Evolutionary conservation across 2,113 vertebrate species (phyloP), one percentile per base, ranked within the genome.

Genomic region (Actenoides lindsayi): DNA sequence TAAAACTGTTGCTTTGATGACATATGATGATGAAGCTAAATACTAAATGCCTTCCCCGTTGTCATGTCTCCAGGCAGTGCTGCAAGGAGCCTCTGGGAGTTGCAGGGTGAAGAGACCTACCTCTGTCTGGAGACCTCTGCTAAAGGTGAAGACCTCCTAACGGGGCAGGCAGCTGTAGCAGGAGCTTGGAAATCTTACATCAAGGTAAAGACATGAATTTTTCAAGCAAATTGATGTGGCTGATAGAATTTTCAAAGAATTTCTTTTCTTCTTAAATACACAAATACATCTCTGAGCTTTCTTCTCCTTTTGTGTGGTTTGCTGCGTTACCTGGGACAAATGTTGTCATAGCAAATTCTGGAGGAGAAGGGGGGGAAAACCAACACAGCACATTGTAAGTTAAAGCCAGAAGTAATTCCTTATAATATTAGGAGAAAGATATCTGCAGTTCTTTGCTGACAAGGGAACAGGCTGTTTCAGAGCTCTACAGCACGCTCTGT

Each of bases 11-110:
- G 14, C 31, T 90, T 79, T 73, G 51, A 44, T 71, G 50, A 42
- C 2, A 2, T 5, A 5, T 5, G 19, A 46, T 35, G 21, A 64
- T 80, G 53, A 62, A 83, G 46, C 73, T 92, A 69, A 97, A 82
- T 79, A 13, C 50, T 51, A 51, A 53, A 53, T 53, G 41, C 41
- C 13, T 94, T 71, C 44, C 13, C 18, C 84, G 35, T 92, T 94
- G 20, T 62, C 93, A 6, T 94, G 50, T 96, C 54, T 85, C 42
- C 88, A 97, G 96, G 91, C 59, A 39, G 48, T 93, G 64, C 65
- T 92, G 65, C 74, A 64, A 83, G 68, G 76, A 94, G 53, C 92
- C 48, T 60, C 59, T 74, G 44, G 62, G 60, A 87, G 25, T 48
- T 85, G 48, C 35, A 10, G 54, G n/a, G 19, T 82, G 53, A 77